phyloP scores from a whole-genome alignment of 2,113 vertebrate species.

The Oenanthe oenanthe region DNA sequence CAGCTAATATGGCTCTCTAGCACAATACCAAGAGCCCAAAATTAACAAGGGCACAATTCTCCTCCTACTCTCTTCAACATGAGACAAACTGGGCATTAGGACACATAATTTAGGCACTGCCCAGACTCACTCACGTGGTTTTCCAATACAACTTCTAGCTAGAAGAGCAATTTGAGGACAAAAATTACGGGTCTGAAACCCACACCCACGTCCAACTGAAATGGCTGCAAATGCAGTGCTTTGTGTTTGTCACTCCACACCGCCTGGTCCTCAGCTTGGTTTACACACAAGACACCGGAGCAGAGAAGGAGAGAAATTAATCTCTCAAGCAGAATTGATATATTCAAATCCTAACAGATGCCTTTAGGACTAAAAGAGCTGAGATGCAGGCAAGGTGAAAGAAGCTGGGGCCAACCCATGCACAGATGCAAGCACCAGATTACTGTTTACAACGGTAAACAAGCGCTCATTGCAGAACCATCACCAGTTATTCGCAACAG shows the following conservation, averaged over 20 bases:
- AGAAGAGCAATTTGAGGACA: not conserved
- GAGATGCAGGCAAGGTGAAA: conserved; percentile 20
- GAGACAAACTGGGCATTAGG: not conserved
- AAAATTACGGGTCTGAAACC: not conserved
- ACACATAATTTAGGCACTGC: not conserved
- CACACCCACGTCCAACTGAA: not conserved
- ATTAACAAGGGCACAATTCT: not conserved
- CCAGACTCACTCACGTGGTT: not conserved
- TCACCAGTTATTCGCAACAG: not conserved
- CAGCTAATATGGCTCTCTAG: not conserved
- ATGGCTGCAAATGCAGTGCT: not conserved
- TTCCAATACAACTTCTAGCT: not conserved
- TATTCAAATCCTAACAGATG: conserved; percentile 35
- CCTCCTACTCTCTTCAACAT: not conserved
- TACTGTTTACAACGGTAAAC: conserved; percentile 24
- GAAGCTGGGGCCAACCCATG: not conserved
- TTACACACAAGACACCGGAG: not conserved
- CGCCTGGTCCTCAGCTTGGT: not conserved
- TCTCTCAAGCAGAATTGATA: conserved; percentile 3
- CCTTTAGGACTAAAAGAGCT: not conserved
- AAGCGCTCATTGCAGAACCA: not conserved
- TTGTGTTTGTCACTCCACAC: not conserved
- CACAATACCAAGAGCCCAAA: not conserved
- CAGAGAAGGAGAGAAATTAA: not conserved
- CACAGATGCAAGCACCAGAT: conserved; percentile 4